phyloP scores from a whole-genome alignment of 2,113 vertebrate genomes.

The Pipa parva region DNA sequence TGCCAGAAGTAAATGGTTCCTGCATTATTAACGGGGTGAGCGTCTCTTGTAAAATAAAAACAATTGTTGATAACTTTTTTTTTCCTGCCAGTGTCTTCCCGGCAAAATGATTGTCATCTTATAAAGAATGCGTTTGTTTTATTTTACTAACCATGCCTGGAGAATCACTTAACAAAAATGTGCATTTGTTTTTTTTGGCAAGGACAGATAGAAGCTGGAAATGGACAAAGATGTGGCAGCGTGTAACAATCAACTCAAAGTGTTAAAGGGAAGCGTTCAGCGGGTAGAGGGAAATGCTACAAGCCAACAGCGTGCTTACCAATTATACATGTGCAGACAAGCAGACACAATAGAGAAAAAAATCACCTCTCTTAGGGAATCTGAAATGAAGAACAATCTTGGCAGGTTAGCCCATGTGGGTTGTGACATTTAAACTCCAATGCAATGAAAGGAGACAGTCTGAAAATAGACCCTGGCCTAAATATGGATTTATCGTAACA shows the following conservation, averaged over 20 bases:
- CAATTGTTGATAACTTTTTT: too few species aligned
- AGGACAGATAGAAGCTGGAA: conserved; percentile 9
- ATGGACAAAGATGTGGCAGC: conserved; percentile 55
- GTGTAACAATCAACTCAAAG: conserved; percentile 63
- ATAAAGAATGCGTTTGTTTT: conserved; percentile 1
- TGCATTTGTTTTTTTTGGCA: conserved; percentile 12
- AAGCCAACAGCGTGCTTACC: conserved; percentile 64
- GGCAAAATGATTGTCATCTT: background rate
- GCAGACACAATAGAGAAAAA: conserved; percentile 68
- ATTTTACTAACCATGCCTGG: conserved; percentile 9
- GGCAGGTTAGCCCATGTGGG: conserved; percentile 67
- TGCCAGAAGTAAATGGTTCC: too few species aligned
- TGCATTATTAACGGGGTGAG: too few species aligned
- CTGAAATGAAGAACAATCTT: conserved; percentile 55
- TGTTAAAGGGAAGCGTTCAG: conserved; percentile 62
- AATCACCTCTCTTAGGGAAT: conserved; percentile 70
- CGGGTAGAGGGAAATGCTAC: conserved; percentile 63
- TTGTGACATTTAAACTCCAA: conserved; percentile 59
- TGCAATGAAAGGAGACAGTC: conserved; percentile 66
- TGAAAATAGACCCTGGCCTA: conserved; percentile 57
- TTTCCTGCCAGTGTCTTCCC: background rate
- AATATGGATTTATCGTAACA: conserved; percentile 56
- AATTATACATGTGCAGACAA: conserved; percentile 75
- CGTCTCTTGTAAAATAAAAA: too few species aligned
- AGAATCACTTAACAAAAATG: background rate